These are phyloP conservation scores for Coptotermes formosanus DNA, from an alignment of 1,140 invertebrate genomes.

Conservation along the genomic window DNA sequence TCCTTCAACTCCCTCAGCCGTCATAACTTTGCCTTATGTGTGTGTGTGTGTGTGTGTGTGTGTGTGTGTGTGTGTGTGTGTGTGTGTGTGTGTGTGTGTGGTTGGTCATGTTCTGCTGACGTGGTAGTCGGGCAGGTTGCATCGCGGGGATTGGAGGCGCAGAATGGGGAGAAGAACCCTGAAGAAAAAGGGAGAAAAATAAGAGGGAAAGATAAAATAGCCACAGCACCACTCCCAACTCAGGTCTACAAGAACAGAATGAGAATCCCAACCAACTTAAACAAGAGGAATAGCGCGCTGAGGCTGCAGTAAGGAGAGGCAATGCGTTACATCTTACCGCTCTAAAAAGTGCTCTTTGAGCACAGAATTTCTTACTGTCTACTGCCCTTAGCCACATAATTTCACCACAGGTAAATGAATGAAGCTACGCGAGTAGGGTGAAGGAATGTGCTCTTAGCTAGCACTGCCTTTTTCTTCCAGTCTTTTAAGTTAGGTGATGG, in stretches of 20 bases:
- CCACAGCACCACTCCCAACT: not conserved
- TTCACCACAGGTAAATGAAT: too few species aligned
- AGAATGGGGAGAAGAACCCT: not conserved
- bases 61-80: too few species aligned
- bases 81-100: not conserved
- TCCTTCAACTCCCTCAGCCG: not conserved
- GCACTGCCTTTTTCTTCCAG: too few species aligned
- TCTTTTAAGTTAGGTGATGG: too few species aligned
- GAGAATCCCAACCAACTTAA: not conserved
- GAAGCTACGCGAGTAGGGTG: too few species aligned
- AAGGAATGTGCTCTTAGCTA: too few species aligned
- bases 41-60: not conserved
- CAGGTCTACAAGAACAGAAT: not conserved
- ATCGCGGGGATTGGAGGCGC: conserved; percentile 14
- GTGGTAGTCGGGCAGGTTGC: not conserved
- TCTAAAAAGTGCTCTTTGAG: too few species aligned
- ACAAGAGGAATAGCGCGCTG: not conserved
- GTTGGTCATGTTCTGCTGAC: conserved; percentile 13
- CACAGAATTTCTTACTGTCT: too few species aligned
- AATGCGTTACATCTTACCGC: too few species aligned
- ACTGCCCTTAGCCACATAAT: too few species aligned
- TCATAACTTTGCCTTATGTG: conserved; percentile 1
- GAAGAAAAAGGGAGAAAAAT: not conserved
- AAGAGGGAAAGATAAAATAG: conserved; percentile 19
- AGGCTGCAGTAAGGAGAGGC: not conserved